Percentiles rank a stretch among this genome's conserved stretches.
These are phyloP conservation scores for Hyles lineata DNA, from an alignment of 2,888 invertebrate species.

Conservation along the genomic window DNA sequence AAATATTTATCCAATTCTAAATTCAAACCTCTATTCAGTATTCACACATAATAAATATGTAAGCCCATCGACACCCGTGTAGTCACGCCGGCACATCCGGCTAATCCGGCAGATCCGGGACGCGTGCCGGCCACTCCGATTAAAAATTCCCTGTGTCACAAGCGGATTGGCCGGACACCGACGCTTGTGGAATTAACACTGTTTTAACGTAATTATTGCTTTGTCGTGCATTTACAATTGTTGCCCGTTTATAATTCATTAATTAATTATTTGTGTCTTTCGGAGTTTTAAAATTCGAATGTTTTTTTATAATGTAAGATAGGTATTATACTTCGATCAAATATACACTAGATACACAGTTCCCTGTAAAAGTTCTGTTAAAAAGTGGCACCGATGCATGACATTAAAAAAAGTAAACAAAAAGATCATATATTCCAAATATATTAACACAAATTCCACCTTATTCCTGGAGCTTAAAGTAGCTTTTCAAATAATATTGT, in stretches of 20 bases:
- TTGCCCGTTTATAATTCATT: neutral
- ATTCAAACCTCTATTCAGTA: neutral
- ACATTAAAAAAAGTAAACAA: too few relatives aligned
- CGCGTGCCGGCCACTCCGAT: constrained; percentile 8
- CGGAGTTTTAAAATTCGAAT: neutral
- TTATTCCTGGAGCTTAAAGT: too few relatives aligned
- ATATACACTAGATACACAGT: too few relatives aligned
- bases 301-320: too few relatives aligned
- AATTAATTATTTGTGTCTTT: neutral
- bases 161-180: neutral
- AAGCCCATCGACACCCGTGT: neutral
- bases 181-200: constrained; percentile 1
- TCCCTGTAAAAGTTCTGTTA: too few relatives aligned
- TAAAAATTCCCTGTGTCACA: constrained; percentile 28
- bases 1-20: too few relatives aligned
- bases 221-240: neutral
- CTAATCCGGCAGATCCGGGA: constrained; percentile 23
- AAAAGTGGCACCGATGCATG: too few relatives aligned
- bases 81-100: constrained; percentile 1
- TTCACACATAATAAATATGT: neutral
- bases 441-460: too few relatives aligned
- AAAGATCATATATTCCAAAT: too few relatives aligned
- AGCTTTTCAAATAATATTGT: too few relatives aligned
- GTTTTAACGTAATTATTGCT: constrained; percentile 25
- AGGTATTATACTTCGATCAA: too few relatives aligned